Evolutionary conservation across 2,888 invertebrate genomes (phyloP).

Genomic region (Polylopha cassiicola): DNA sequence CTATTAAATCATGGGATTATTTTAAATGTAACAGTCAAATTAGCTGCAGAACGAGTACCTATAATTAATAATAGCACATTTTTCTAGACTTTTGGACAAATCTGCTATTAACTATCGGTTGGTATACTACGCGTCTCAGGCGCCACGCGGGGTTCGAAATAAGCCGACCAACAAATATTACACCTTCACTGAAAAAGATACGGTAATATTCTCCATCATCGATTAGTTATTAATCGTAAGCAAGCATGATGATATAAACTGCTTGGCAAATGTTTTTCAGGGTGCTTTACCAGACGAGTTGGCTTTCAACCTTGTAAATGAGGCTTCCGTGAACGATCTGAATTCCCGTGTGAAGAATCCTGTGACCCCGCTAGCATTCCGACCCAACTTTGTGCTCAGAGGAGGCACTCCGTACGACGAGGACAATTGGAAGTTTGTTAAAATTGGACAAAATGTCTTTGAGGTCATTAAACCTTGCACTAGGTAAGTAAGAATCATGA

Average conservation of each 20-base stretch:
- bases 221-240: too few species aligned
- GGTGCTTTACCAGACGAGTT: slow-evolving; percentile 82
- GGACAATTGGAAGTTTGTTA: slow-evolving; percentile 84
- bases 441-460: slow-evolving; percentile 80
- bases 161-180: slow-evolving; percentile 36
- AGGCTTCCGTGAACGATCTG: slow-evolving; percentile 81
- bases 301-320: slow-evolving; percentile 81
- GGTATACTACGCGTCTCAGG: slow-evolving; percentile 76
- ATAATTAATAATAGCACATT: too few species aligned
- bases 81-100: slow-evolving; percentile 66
- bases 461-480: slow-evolving; percentile 81
- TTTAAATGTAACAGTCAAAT: too few species aligned
- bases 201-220: slow-evolving; percentile 46
- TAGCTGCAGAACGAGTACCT: too few species aligned
- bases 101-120: slow-evolving; percentile 71
- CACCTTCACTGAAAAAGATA: slow-evolving; percentile 52
- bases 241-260: too few species aligned
- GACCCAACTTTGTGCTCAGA: slow-evolving; percentile 82
- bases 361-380: slow-evolving; percentile 75
- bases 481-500: too few species aligned
- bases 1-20: too few species aligned
- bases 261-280: slow-evolving; percentile 55
- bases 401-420: slow-evolving; percentile 79
- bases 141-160: too few species aligned
- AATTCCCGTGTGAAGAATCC: slow-evolving; percentile 78